Percentiles rank a stretch among this genome's conserved stretches.
These are phyloP conservation scores for Bungarus multicinctus DNA, from an alignment of 2,113 vertebrate genomes.

Conservation along the genomic window DNA sequence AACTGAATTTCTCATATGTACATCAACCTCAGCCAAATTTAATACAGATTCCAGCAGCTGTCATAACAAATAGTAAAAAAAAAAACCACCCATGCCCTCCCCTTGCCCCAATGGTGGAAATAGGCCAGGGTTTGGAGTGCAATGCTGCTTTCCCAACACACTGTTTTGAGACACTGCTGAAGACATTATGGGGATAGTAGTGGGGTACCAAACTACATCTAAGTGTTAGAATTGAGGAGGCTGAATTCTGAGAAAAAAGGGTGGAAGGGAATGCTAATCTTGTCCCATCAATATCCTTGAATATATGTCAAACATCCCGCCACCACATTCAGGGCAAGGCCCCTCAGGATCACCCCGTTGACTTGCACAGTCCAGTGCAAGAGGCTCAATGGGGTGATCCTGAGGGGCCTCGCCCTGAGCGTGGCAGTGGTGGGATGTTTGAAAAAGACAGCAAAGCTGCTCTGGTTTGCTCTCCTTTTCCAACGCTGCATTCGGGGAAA, in stretches of 20 bases:
- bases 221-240: neutral
- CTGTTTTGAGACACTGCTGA: neutral
- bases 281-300: neutral
- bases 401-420: too few species aligned
- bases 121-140: neutral
- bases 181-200: neutral
- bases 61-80: neutral
- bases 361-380: too few species aligned
- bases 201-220: neutral
- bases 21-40: neutral
- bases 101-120: neutral
- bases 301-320: neutral
- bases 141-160: neutral
- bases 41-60: neutral
- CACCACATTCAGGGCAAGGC: too few species aligned
- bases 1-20: neutral
- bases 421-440: too few species aligned
- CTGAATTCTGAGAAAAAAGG: neutral
- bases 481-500: too few species aligned
- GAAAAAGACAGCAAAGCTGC: too few species aligned
- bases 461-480: too few species aligned
- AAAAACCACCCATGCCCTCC: neutral
- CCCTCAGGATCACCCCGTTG: too few species aligned
- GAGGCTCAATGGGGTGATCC: too few species aligned
- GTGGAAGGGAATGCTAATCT: neutral